These are phyloP conservation scores for Tethea ocularis DNA, from an alignment of 2,888 invertebrate species.

Conservation along the genomic window DNA sequence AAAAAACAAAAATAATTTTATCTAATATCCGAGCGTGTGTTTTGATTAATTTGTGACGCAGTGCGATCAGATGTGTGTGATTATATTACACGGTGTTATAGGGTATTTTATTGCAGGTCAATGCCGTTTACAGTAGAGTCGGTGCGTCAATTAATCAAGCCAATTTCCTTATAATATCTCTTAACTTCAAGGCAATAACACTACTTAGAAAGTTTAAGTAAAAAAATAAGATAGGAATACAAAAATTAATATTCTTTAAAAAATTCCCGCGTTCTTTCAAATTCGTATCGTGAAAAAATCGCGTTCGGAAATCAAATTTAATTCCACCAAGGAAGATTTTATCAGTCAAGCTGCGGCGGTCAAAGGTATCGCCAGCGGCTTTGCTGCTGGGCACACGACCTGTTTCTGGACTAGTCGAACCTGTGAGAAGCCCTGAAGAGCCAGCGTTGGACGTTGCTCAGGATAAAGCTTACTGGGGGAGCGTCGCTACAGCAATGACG, in stretches of 20 bases:
- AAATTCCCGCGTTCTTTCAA: not conserved
- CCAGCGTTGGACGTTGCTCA: conserved; percentile 79
- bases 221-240: conserved; percentile 13
- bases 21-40: conserved; percentile 26
- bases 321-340: conserved; percentile 9
- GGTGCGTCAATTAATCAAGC: conserved; percentile 32
- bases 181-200: not conserved
- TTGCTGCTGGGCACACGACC: conserved; percentile 84
- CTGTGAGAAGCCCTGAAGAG: conserved; percentile 76
- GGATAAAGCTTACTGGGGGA: conserved; percentile 80
- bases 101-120: conserved; percentile 48
- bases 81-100: conserved; percentile 46
- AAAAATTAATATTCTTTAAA: conserved; percentile 9
- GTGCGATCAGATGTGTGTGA: conserved; percentile 65
- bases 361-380: conserved; percentile 79
- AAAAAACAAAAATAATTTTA: conserved; percentile 18
- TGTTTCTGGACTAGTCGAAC: conserved; percentile 78
- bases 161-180: not conserved
- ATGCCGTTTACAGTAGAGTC: conserved; percentile 44
- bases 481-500: conserved; percentile 69
- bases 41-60: conserved; percentile 45
- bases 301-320: not conserved
- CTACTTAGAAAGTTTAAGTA: not conserved
- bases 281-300: not conserved
- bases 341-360: conserved; percentile 76